Base-by-base conservation (phyloP, 2,888 invertebrate genomes). In the Pecten maximus region DNA sequence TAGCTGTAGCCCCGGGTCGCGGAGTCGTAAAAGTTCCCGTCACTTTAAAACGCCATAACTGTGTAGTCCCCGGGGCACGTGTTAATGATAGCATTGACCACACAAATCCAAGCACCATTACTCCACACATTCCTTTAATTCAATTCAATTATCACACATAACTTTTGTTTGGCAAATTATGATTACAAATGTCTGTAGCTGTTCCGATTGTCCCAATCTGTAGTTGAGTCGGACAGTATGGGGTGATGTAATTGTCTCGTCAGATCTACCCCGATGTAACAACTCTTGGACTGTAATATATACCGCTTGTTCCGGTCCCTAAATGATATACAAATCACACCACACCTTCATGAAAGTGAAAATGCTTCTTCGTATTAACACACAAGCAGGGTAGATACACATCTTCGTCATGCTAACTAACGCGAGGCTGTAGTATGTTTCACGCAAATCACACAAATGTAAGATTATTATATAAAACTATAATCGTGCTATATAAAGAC, bases 91-190 rank as follows among this genome's bases (percentile, higher is more conserved):
- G 74, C 74, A 10, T 74, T 74, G 74, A 35, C 35, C 35, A 35
- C 35, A 74, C 74, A 28, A 74, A 74, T 74, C 35, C 74, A 35
- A 10, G 16, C 28, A 19, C 74, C 74, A 74, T 74, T 10, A 74
- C 10, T 74, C 74, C 35, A 74, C 35, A 74, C 74, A 74, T 8
- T 35, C 74, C 74, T 74, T 35, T 74, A 74, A 74, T 74, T 74
- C 74, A 74, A 74, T 74, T 74, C 74, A 74, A 74, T 74, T 74
- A 74, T 74, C 74, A 74, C 74, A 74, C 35, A 35, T 74, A 74
- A 74, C 74, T 74, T 74, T 74, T 74, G 74, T 74, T 74, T 74
- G 74, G 74, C 35, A 35, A 74, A 74, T 74, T 74, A 74, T 74
- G 28, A 74, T 74, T 28, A 74, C 74, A 74, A 74, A 35, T 28